Conservation (phyloP, 2,113 vertebrate genomes). For the Hirundichthys speculiger region DNA sequence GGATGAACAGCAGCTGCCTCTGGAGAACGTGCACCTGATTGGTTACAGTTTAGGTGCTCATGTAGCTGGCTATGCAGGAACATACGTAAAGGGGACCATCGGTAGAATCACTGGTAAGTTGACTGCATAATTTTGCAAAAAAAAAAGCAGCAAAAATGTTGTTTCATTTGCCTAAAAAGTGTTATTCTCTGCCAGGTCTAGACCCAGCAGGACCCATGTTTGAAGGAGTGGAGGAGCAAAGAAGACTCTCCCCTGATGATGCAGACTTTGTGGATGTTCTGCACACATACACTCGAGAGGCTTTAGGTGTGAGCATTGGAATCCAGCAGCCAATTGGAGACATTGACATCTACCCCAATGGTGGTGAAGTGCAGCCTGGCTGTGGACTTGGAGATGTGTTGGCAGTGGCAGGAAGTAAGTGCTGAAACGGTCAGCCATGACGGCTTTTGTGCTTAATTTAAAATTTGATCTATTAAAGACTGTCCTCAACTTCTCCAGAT, state of each 20-base stretch:
- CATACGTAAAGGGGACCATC: constrained; percentile 83
- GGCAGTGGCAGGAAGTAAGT: constrained; percentile 89
- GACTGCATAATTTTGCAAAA: not conserved
- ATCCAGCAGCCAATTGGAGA: constrained; percentile 95
- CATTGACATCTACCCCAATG: constrained; percentile 95
- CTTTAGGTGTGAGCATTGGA: constrained; percentile 94
- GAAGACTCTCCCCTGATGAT: constrained; percentile 92
- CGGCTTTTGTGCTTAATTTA: not conserved
- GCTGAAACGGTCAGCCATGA: not conserved
- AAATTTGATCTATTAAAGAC: too few species aligned
- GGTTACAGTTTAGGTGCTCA: constrained; percentile 97
- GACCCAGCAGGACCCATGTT: constrained; percentile 98
- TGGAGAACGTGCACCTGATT: constrained; percentile 89
- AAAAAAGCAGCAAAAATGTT: not conserved
- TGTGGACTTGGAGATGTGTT: constrained; percentile 87
- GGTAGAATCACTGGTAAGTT: constrained; percentile 92
- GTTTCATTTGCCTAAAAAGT: not conserved
- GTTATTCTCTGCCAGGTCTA: constrained; percentile 79
- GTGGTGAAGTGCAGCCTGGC: constrained; percentile 93
- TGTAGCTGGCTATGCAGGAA: constrained; percentile 92
- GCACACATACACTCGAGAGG: constrained; percentile 91
- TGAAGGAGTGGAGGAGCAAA: constrained; percentile 85
- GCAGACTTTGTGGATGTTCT: constrained; percentile 96
- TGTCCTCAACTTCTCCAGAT: constrained; percentile 69
- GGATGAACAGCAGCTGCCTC: constrained; percentile 83